These are phyloP conservation scores for Rhabdomys dilectus DNA, from an alignment of 2,113 vertebrate genomes.

Conservation along the genomic window DNA sequence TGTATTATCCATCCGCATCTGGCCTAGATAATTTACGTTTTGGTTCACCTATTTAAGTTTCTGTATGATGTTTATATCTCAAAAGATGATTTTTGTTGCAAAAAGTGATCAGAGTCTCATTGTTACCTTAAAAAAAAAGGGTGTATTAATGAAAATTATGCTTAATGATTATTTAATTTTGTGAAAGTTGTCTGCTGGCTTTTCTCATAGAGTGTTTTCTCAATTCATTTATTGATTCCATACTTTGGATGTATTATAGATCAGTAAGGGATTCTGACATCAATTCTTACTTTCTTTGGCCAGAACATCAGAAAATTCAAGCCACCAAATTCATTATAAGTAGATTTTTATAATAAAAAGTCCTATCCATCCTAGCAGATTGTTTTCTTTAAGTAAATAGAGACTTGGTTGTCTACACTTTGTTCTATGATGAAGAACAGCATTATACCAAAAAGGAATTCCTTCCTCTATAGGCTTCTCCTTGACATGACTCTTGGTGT, in stretches of 20 bases:
- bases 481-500: background rate
- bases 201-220: background rate
- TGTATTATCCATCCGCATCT: background rate
- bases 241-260: background rate
- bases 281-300: background rate
- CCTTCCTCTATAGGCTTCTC: background rate
- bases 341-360: background rate
- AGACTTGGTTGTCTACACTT: background rate
- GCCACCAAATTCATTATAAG: background rate
- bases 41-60: background rate
- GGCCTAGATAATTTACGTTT: background rate
- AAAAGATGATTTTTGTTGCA: background rate
- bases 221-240: background rate
- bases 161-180: background rate
- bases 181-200: background rate
- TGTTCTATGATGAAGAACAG: background rate
- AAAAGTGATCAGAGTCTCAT: background rate
- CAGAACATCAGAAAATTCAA: background rate
- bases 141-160: background rate
- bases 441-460: background rate
- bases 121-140: background rate
- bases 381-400: background rate
- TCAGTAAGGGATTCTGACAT: background rate
- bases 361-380: background rate
- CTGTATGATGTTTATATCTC: background rate